Evolutionary conservation across 2,113 vertebrate species (phyloP).

Genomic region (Calyptomena viridis): DNA sequence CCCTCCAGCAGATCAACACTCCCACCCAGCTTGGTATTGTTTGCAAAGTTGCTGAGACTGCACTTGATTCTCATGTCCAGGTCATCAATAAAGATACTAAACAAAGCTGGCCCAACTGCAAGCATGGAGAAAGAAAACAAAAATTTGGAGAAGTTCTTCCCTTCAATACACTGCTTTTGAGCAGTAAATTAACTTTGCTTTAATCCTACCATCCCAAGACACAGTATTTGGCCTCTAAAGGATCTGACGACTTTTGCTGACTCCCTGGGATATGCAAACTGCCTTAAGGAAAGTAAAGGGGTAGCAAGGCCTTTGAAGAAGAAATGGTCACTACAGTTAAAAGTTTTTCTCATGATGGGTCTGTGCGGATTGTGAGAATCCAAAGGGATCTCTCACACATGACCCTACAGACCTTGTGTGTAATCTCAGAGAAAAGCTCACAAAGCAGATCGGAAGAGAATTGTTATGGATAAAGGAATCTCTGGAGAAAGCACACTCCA

Average conservation of each 20-base stretch:
- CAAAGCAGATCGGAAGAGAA: not conserved
- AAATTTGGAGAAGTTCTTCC: not conserved
- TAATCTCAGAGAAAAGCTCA: not conserved
- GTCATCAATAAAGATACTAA: not conserved
- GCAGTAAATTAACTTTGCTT: not conserved
- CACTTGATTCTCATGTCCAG: not conserved
- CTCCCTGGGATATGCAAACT: not conserved
- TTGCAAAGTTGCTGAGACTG: not conserved
- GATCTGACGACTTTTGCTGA: not conserved
- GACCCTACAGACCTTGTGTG: not conserved
- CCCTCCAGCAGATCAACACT: not conserved
- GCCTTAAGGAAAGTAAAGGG: not conserved
- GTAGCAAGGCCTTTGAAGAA: not conserved
- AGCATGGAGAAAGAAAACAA: not conserved
- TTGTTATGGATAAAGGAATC: not conserved
- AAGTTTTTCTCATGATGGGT: not conserved
- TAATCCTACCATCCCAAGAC: not conserved
- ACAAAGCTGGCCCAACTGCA: not conserved
- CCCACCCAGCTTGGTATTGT: not conserved
- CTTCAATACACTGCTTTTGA: not conserved
- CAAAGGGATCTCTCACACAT: not conserved
- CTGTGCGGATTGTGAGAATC: not conserved
- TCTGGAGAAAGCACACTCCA: not conserved
- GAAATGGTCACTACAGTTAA: not conserved
- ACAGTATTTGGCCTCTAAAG: not conserved